These are phyloP conservation scores for Tyria jacobaeae DNA, from an alignment of 2,888 invertebrate genomes.

Conservation along the genomic window DNA sequence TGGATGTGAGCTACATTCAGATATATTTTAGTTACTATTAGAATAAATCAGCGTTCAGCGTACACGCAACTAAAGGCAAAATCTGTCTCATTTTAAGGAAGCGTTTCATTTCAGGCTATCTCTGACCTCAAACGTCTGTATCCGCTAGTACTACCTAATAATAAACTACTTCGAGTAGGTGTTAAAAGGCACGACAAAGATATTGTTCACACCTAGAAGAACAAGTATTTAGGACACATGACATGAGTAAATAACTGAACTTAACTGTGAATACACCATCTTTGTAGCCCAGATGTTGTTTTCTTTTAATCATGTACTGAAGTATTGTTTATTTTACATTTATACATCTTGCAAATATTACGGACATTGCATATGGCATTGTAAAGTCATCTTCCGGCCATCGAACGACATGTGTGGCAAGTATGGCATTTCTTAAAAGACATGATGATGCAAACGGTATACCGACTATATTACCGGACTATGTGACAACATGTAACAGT, in stretches of 20 bases:
- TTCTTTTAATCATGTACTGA: background rate
- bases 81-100: background rate
- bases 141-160: background rate
- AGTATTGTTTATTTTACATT: no score
- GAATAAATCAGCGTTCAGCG: no score
- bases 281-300: background rate
- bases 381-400: background rate
- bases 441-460: no score
- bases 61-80: background rate
- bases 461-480: no score
- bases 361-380: background rate
- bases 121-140: background rate
- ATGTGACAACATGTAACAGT: no score
- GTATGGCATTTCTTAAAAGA: no score
- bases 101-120: no score
- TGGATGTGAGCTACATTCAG: no score
- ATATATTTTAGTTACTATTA: no score
- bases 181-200: background rate
- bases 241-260: background rate
- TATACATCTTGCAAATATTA: background rate
- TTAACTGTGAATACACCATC: background rate
- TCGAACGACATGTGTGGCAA: background rate
- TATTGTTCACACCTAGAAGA: slow-evolving; percentile 3
- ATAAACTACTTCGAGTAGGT: background rate
- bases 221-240: background rate